Conservation (phyloP, 2,797 vertebrate genomes). For the Vipera latastei region DNA sequence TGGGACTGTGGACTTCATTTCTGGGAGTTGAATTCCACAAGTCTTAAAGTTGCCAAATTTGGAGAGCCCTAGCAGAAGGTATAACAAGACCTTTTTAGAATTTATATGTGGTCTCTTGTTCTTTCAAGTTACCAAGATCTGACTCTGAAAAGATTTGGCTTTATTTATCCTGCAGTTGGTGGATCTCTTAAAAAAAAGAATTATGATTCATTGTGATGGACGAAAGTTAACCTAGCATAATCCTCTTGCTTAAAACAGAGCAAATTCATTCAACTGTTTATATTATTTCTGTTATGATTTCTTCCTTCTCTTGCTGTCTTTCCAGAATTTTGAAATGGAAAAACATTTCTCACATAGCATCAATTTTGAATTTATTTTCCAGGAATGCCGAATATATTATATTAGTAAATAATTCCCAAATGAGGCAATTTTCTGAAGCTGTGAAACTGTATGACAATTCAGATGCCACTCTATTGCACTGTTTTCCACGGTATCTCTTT, state of each 20-base stretch:
- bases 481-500: neutral
- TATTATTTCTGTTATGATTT: neutral
- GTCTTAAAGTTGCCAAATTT: neutral
- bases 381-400: neutral
- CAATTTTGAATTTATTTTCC: slow-evolving; percentile 1
- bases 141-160: neutral
- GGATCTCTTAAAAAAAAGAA: neutral
- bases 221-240: neutral
- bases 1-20: neutral
- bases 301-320: neutral
- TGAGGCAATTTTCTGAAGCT: neutral
- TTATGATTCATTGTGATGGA: neutral
- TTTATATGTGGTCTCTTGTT: neutral
- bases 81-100: neutral
- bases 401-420: neutral
- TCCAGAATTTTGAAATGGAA: neutral
- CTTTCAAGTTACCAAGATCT: neutral
- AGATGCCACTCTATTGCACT: neutral
- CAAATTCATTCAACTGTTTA: neutral
- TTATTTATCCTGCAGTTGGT: neutral
- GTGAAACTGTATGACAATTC: neutral
- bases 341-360: neutral
- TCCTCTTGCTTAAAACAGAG: neutral
- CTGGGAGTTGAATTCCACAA: neutral
- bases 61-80: neutral